These are phyloP conservation scores for Dorcus hopei DNA, from an alignment of 2,888 invertebrate genomes.

Conservation along the genomic window DNA sequence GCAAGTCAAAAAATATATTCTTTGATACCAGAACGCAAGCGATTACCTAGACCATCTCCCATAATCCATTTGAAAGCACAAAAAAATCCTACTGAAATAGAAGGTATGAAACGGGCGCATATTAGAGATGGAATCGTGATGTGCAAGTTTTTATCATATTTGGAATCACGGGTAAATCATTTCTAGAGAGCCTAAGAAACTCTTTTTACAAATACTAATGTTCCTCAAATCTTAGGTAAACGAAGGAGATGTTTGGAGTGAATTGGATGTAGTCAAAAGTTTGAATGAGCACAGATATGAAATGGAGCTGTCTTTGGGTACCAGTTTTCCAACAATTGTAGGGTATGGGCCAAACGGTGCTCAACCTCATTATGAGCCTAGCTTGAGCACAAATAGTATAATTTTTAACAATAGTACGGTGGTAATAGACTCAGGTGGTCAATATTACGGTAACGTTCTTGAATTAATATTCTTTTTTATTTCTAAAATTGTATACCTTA, in stretches of 20 bases:
- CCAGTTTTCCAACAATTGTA: conserved; percentile 83
- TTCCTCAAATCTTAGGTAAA: conserved; percentile 33
- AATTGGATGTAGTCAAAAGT: conserved; percentile 67
- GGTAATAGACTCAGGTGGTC: conserved; percentile 92
- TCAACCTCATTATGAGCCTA: conserved; percentile 80
- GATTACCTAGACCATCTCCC: conserved; percentile 68
- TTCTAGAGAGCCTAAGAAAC: no score
- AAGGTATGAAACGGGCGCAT: conserved; percentile 82
- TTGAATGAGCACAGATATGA: conserved; percentile 69
- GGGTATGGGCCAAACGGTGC: conserved; percentile 86
- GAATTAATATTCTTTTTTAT: not conserved
- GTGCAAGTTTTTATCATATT: conserved; percentile 77
- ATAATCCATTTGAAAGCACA: conserved; percentile 81
- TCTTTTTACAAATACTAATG: no score
- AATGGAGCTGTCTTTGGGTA: conserved; percentile 69
- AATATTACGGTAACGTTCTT: conserved; percentile 68
- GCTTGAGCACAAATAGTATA: conserved; percentile 61
- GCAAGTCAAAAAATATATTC: conserved; percentile 69
- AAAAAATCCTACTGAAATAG: conserved; percentile 77
- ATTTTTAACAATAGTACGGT: conserved; percentile 77
- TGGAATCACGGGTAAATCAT: conserved; percentile 62
- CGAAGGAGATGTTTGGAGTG: conserved; percentile 52
- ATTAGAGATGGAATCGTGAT: conserved; percentile 85
- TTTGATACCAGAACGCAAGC: conserved; percentile 58
- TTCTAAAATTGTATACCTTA: not conserved